These are phyloP conservation scores for Mizuhopecten yessoensis DNA, from an alignment of 1,140 invertebrate species.

Conservation along the genomic window DNA sequence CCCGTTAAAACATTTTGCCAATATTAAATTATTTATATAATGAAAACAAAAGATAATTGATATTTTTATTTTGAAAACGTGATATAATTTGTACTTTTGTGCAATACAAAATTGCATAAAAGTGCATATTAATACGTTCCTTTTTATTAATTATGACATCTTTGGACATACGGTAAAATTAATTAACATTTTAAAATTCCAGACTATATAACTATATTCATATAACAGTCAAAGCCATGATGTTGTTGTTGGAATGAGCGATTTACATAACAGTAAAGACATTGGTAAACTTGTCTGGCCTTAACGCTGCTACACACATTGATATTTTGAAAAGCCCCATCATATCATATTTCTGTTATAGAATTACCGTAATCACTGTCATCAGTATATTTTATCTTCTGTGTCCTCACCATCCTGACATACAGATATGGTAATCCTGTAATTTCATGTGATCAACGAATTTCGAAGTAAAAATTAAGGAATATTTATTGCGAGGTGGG, in stretches of 20 bases:
- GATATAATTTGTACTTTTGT: conserved; percentile 28
- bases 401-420: not conserved
- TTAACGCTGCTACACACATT: not conserved
- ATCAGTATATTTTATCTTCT: not conserved
- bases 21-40: not conserved
- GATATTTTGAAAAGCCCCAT: not conserved
- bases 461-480: no score
- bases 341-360: not conserved
- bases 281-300: not conserved
- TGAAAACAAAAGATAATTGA: conserved; percentile 4
- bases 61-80: conserved; percentile 36
- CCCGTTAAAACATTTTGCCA: not conserved
- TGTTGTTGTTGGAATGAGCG: not conserved
- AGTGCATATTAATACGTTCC: not conserved
- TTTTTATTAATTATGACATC: not conserved
- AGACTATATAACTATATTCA: not conserved
- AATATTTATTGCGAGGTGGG: no score
- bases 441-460: no score
- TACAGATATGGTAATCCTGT: no score
- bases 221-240: not conserved
- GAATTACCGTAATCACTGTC: not conserved
- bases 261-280: not conserved
- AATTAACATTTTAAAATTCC: conserved; percentile 35
- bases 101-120: not conserved
- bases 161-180: not conserved